phyloP scores from a whole-genome alignment of 92 coral and sea anemone species.

The Desmophyllum pertusum region DNA sequence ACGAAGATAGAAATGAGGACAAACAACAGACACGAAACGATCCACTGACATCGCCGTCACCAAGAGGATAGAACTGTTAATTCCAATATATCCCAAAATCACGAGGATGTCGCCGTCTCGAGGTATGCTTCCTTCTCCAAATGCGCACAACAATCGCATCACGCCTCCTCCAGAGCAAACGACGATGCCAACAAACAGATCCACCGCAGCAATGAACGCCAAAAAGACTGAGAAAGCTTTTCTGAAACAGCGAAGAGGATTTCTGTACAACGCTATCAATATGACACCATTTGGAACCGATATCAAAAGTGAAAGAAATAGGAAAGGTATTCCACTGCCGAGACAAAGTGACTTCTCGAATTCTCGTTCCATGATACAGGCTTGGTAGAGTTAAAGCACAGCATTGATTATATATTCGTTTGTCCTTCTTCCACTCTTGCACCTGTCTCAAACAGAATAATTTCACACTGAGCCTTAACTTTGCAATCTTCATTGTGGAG shows the following conservation, averaged over 20 bases:
- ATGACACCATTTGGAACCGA: conserved; percentile 1
- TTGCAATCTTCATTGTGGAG: no score
- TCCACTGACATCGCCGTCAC: conserved; percentile 24
- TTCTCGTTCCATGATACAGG: conserved; percentile 4
- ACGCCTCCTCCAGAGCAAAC: not conserved
- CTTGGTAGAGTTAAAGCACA: no score
- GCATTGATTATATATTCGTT: no score
- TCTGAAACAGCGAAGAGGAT: conserved; percentile 21
- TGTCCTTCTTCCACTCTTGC: no score
- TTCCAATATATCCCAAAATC: conserved; percentile 11
- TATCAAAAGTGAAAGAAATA: not conserved
- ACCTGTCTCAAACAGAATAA: no score
- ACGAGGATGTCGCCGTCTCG: not conserved
- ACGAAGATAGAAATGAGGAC: conserved; percentile 14
- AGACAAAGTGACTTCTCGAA: conserved; percentile 2
- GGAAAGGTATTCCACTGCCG: not conserved
- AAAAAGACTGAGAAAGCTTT: conserved; percentile 6
- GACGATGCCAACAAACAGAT: conserved; percentile 10
- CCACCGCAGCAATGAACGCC: not conserved
- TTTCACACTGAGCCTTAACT: no score
- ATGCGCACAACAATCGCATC: conserved; percentile 11
- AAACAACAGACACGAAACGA: conserved; percentile 18
- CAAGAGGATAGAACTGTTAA: conserved; percentile 13
- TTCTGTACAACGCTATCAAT: conserved; percentile 9
- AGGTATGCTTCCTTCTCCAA: not conserved